These are phyloP conservation scores for Melinaea menophilus DNA, from an alignment of 2,888 invertebrate genomes.

Conservation along the genomic window DNA sequence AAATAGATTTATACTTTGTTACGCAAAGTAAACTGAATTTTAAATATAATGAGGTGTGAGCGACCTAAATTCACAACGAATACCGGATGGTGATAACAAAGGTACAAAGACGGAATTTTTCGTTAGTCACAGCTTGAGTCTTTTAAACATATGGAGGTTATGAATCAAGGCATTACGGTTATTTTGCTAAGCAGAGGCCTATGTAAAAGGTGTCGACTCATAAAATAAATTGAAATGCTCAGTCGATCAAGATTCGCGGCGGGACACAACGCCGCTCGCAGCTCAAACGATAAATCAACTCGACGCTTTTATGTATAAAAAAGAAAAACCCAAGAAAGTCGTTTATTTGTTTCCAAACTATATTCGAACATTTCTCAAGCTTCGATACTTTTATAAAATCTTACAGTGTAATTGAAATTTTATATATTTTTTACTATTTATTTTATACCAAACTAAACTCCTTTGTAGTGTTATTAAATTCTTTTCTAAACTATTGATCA, in stretches of 20 bases:
- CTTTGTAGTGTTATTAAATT: too few relatives aligned
- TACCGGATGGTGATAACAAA: too few relatives aligned
- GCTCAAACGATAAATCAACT: conserved; percentile 70
- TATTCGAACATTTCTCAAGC: conserved; percentile 57
- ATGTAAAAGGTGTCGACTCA: conserved; percentile 63
- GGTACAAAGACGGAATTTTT: too few relatives aligned
- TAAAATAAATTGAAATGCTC: conserved; percentile 73
- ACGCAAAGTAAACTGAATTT: too few relatives aligned
- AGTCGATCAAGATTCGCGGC: conserved; percentile 69
- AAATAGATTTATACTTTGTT: too few relatives aligned
- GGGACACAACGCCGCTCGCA: conserved; percentile 55
- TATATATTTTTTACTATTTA: conserved; percentile 36
- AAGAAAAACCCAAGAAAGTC: conserved; percentile 60
- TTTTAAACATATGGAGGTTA: too few relatives aligned
- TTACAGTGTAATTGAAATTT: conserved; percentile 65
- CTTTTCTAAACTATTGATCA: too few relatives aligned
- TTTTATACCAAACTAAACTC: too few relatives aligned
- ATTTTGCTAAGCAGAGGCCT: conserved; percentile 28
- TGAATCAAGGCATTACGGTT: conserved; percentile 5
- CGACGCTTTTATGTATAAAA: conserved; percentile 68
- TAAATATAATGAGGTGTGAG: too few relatives aligned
- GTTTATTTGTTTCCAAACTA: conserved; percentile 75
- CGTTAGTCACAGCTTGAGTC: too few relatives aligned
- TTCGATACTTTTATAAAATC: conserved; percentile 62
- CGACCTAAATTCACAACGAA: too few relatives aligned